A percentile compares a stretch with the other conserved stretches of the same genome.
phyloP scores from a whole-genome alignment of 2,113 vertebrate species.

The Cyanistes caeruleus region DNA sequence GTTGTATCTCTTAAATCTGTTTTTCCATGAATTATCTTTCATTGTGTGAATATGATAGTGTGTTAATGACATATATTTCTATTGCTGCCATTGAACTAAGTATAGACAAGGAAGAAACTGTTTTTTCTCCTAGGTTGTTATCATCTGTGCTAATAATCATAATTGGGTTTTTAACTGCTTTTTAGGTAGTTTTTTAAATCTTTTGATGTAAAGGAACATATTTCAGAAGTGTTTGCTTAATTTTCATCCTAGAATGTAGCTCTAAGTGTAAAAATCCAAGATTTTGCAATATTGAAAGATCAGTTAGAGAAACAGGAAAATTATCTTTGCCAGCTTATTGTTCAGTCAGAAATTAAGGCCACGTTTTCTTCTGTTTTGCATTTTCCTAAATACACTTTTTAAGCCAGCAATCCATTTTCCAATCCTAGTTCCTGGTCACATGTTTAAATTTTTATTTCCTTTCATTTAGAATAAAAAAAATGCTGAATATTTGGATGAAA shows the following conservation, averaged over 20 bases:
- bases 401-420: neutral
- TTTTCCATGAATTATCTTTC: neutral
- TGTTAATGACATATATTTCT: neutral
- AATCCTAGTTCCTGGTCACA: neutral
- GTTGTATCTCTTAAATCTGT: neutral
- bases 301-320: neutral
- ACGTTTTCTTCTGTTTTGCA: neutral
- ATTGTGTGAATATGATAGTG: neutral
- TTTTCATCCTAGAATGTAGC: neutral
- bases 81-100: neutral
- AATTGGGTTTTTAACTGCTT: neutral
- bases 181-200: neutral
- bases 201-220: neutral
- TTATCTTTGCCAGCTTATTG: conserved; percentile 14
- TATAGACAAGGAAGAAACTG: neutral
- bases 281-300: neutral
- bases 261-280: neutral
- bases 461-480: neutral
- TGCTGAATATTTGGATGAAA: neutral
- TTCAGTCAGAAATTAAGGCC: neutral
- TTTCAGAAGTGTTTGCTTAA: neutral
- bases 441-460: neutral
- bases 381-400: neutral
- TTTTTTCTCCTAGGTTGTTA: neutral
- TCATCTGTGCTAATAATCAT: neutral